Percentiles rank a stretch among this genome's conserved stretches.
Conservation (phyloP, 2,797 vertebrate species). For the Xiphorhynchus erythropygius region DNA sequence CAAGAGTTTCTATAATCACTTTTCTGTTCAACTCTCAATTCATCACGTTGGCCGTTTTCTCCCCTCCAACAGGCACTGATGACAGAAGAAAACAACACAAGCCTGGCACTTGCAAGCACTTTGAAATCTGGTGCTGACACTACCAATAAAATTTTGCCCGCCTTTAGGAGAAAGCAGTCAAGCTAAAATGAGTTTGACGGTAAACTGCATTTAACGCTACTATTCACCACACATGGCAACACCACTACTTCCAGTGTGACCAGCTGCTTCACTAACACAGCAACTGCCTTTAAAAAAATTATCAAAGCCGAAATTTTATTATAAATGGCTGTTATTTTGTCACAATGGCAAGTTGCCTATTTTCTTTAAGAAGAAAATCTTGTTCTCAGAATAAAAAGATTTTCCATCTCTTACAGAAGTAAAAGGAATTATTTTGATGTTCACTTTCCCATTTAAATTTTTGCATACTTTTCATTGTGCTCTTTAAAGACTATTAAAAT, state of each 20-base stretch:
- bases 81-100: slow-evolving; percentile 54
- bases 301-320: neutral
- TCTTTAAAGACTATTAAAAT: neutral
- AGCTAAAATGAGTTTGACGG: neutral
- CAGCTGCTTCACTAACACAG: slow-evolving; percentile 34
- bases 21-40: slow-evolving; percentile 16
- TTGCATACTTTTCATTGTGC: neutral
- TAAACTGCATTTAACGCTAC: slow-evolving; percentile 30
- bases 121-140: slow-evolving; percentile 14
- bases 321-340: slow-evolving; percentile 25
- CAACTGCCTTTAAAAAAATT: slow-evolving; percentile 17
- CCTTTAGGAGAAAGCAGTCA: slow-evolving; percentile 37
- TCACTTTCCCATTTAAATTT: neutral
- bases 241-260: neutral
- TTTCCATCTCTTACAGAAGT: slow-evolving; percentile 18
- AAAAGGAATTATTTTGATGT: slow-evolving; percentile 21
- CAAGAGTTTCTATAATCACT: slow-evolving; percentile 44
- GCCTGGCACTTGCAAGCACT: neutral
- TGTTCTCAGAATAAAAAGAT: neutral
- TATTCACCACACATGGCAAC: neutral
- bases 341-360: slow-evolving; percentile 25
- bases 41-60: slow-evolving; percentile 17
- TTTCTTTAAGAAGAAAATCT: slow-evolving; percentile 48
- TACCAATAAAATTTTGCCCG: neutral
- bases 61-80: slow-evolving; percentile 11